Evolutionary conservation across 2,797 vertebrate genomes (phyloP).

Genomic region (Bradypus variegatus): DNA sequence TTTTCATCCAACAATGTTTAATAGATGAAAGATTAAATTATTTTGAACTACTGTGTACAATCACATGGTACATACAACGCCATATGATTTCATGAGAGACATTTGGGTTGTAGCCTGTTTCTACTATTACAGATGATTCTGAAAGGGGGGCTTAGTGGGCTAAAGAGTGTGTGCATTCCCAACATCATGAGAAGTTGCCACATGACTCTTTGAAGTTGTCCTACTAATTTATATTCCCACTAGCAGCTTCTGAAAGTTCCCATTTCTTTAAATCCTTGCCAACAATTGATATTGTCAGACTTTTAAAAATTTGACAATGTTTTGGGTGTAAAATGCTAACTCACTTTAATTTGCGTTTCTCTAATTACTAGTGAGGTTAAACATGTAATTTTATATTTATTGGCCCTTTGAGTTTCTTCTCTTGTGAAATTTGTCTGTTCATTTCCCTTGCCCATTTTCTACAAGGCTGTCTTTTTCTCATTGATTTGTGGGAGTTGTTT

Average conservation of each 20-base stretch:
- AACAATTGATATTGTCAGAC: constrained; percentile 28
- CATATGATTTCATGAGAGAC: neutral
- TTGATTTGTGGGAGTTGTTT: constrained; percentile 7
- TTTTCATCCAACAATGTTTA: neutral
- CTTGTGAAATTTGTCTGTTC: neutral
- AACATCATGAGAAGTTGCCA: neutral
- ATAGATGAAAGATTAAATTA: neutral
- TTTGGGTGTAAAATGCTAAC: constrained; percentile 45
- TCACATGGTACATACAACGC: neutral
- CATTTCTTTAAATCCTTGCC: constrained; percentile 50
- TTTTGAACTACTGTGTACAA: neutral
- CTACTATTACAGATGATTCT: neutral
- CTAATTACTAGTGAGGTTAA: neutral
- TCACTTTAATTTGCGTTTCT: constrained; percentile 49
- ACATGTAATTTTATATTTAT: constrained; percentile 51
- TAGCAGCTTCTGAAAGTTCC: neutral
- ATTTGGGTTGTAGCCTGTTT: neutral
- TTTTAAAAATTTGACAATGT: constrained; percentile 54
- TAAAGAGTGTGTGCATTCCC: neutral
- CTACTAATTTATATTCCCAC: neutral
- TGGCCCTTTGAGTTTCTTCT: constrained; percentile 21
- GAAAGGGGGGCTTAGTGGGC: neutral
- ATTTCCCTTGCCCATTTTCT: neutral
- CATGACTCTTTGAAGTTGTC: neutral
- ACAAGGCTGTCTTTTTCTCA: neutral